phyloP scores from a whole-genome alignment of 2,888 invertebrate species.

The Nebria salina region DNA sequence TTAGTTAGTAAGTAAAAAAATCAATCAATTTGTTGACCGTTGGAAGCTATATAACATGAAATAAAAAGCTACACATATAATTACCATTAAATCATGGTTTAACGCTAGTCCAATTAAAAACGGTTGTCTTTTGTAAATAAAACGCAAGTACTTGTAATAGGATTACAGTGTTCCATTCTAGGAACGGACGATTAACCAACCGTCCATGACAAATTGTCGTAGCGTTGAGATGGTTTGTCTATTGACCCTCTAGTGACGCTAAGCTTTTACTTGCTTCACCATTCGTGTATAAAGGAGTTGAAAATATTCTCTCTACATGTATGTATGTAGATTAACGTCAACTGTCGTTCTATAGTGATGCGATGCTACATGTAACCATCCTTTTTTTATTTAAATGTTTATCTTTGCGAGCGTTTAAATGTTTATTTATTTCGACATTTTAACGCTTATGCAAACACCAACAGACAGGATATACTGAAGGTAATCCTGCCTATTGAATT shows the following conservation, averaged over 20 bases:
- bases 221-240: not conserved
- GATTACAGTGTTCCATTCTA: constrained; percentile 1
- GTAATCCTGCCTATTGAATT: not conserved
- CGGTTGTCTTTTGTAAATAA: constrained; percentile 1
- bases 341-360: not conserved
- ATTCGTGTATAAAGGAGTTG: not conserved
- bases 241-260: not conserved
- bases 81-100: not conserved
- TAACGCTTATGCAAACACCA: constrained; percentile 1
- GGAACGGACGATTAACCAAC: not conserved
- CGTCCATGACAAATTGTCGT: not conserved
- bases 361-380: not conserved
- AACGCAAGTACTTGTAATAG: not conserved
- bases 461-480: not conserved
- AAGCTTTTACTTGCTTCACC: not conserved
- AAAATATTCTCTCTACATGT: not conserved
- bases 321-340: not conserved
- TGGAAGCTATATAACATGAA: not conserved
- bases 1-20: not conserved
- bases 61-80: not conserved
- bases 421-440: constrained; percentile 1
- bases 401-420: not conserved
- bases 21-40: not conserved
- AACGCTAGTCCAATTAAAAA: not conserved
- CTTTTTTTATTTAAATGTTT: not conserved